phyloP scores from a whole-genome alignment of 1,140 invertebrate species.

The Tachypleus tridentatus region DNA sequence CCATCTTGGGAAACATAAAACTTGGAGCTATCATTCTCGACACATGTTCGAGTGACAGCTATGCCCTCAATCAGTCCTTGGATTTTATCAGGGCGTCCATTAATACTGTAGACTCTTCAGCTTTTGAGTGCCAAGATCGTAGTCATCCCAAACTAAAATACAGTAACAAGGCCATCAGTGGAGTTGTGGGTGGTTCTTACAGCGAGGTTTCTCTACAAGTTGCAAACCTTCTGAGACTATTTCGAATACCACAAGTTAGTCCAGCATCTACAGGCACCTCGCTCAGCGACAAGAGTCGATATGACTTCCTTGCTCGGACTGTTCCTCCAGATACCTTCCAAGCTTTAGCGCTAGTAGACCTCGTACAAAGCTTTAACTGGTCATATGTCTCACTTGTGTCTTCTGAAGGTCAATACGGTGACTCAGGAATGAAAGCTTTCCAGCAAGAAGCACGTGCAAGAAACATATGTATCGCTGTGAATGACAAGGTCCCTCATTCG shows the following conservation, averaged over 20 bases:
- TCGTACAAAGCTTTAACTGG: slow-evolving; percentile 46
- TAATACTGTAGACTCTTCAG: slow-evolving; percentile 46
- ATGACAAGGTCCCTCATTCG: slow-evolving; percentile 50
- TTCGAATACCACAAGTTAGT: slow-evolving; percentile 43
- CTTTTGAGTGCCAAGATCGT: slow-evolving; percentile 47
- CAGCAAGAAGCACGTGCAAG: slow-evolving; percentile 48
- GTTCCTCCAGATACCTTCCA: slow-evolving; percentile 39
- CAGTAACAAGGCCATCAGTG: slow-evolving; percentile 35
- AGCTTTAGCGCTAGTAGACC: slow-evolving; percentile 44
- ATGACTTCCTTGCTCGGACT: slow-evolving; percentile 51
- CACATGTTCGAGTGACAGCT: slow-evolving; percentile 49
- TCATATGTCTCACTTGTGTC: slow-evolving; percentile 50
- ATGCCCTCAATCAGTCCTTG: slow-evolving; percentile 50
- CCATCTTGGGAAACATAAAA: slow-evolving; percentile 39
- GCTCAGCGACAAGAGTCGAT: slow-evolving; percentile 44
- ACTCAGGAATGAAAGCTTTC: slow-evolving; percentile 48
- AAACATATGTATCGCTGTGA: slow-evolving; percentile 59
- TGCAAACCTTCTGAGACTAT: slow-evolving; percentile 49
- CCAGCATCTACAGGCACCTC: slow-evolving; percentile 47
- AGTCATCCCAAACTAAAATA: slow-evolving; percentile 39
- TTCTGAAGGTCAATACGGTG: slow-evolving; percentile 50
- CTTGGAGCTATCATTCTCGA: slow-evolving; percentile 49
- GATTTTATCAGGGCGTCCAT: slow-evolving; percentile 53
- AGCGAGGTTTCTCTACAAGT: slow-evolving; percentile 62
- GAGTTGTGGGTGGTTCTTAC: slow-evolving; percentile 53